These are phyloP conservation scores for Brachypteracias leptosomus DNA, from an alignment of 2,113 vertebrate genomes.

Conservation along the genomic window DNA sequence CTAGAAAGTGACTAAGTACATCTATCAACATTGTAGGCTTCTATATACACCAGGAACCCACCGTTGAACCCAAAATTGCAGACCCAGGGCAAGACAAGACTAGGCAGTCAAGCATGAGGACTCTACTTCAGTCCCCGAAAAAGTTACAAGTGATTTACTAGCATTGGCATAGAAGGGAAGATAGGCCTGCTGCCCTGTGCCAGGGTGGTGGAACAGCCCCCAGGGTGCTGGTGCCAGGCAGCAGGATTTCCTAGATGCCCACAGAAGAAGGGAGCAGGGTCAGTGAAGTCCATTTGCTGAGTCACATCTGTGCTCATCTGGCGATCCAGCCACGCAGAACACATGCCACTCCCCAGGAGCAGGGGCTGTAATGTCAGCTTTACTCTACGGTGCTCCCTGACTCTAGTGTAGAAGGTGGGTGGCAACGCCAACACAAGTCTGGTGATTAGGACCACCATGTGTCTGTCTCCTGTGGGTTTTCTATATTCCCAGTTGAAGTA, in stretches of 20 bases:
- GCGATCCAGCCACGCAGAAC: rapidly evolving
- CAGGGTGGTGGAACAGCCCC: rapidly evolving
- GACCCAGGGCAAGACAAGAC: background rate
- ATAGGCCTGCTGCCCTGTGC: rapidly evolving
- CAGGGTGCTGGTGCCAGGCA: background rate
- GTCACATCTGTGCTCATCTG: rapidly evolving
- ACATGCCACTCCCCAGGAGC: background rate
- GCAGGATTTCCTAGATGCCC: background rate
- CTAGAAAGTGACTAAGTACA: background rate
- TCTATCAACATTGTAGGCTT: background rate
- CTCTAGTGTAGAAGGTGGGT: background rate
- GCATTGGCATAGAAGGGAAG: background rate
- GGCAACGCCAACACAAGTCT: background rate
- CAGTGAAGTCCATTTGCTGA: background rate
- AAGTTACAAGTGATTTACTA: background rate
- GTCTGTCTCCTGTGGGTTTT: background rate
- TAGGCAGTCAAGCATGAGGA: background rate
- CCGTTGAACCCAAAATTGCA: background rate
- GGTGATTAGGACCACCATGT: background rate
- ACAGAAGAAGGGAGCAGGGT: background rate
- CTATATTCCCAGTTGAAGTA: rapidly evolving
- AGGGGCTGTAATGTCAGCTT: background rate
- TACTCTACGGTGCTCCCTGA: background rate
- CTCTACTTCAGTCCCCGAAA: background rate
- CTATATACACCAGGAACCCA: background rate